phyloP scores from a whole-genome alignment of 1,140 invertebrate species.

The Homalodisca vitripennis region DNA sequence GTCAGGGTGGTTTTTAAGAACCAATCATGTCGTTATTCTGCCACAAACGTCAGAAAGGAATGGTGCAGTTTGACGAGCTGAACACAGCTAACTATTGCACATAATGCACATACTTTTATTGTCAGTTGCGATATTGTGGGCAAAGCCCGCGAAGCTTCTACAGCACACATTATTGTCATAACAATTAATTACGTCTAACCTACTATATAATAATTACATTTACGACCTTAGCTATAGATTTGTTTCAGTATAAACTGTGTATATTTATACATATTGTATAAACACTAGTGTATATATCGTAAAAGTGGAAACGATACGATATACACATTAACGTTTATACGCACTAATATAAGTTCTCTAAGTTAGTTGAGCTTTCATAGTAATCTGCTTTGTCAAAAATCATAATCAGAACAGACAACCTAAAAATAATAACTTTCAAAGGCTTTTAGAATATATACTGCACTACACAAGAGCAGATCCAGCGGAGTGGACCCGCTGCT shows the following conservation, averaged over 20 bases:
- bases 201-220: constrained; percentile 12
- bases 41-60: too few species aligned
- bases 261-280: constrained; percentile 13
- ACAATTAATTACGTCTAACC: constrained; percentile 6
- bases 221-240: constrained; percentile 22
- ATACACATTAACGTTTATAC: constrained; percentile 10
- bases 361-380: constrained; percentile 24
- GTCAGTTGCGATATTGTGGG: constrained; percentile 17
- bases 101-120: constrained; percentile 20
- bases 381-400: constrained; percentile 10
- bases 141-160: not conserved
- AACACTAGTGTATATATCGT: constrained; percentile 24
- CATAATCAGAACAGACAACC: not conserved
- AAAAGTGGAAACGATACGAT: not conserved
- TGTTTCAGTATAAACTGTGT: constrained; percentile 20
- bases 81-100: not conserved
- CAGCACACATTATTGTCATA: constrained; percentile 6
- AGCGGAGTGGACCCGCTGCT: not conserved
- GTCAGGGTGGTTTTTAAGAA: too few species aligned
- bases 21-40: too few species aligned
- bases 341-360: constrained; percentile 14
- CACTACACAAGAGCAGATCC: not conserved
- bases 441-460: constrained; percentile 20
- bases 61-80: too few species aligned
- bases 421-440: constrained; percentile 19